Evolutionary conservation across 2,888 invertebrate genomes (phyloP), one percentile per base, ranked within the genome.

Genomic region (Drosophila parthenogenetica): DNA sequence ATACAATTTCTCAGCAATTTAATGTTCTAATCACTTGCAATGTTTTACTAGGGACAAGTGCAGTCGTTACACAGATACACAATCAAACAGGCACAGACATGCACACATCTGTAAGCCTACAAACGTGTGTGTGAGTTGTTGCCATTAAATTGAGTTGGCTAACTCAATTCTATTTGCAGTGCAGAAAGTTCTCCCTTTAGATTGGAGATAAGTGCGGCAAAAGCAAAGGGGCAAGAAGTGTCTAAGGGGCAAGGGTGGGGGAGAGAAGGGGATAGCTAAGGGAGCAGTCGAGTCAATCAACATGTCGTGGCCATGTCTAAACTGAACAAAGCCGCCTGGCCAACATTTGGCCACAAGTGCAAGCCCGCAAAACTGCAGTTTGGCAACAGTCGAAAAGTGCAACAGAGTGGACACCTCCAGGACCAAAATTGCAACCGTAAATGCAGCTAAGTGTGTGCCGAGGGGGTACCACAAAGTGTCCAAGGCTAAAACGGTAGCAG

Each of bases 341-440:
- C 91, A 91, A 90, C 87, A 83, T 81, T 91, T 91, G 91, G 91
- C 91, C 91, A 91, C 91, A 91, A 91, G 90, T 90, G 91, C 91
- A 90, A 91, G 90, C 89, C 91, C 91, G 80, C 90, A 90, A 89
- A 90, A 83, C 61, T 81, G 81, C 83, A 86, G 54, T 77, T 81
- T 67, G 46, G 59, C 42, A 50, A 43, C 35, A 58, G 60, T 60
- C 59, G 77, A 87, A 87, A 85, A 83, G 87, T 87, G 85, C 82
- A 84, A 55, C 78, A 62, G 69, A 69, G 64, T 64, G 77, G 25
- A 39, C 32, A 43, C 32, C 43, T 13, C n/a, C 14, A 54, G 54
- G 58, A 69, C 64, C 74, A 50, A 70, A 70, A 76, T 77, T 63
- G 67, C 49, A 63, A 63, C 63, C 77, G 16, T 49, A 64, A 72